Evolutionary conservation across 2,113 vertebrate genomes (phyloP), one percentile per base, ranked within the genome.

Genomic region (Brachionichthys hirsutus): DNA sequence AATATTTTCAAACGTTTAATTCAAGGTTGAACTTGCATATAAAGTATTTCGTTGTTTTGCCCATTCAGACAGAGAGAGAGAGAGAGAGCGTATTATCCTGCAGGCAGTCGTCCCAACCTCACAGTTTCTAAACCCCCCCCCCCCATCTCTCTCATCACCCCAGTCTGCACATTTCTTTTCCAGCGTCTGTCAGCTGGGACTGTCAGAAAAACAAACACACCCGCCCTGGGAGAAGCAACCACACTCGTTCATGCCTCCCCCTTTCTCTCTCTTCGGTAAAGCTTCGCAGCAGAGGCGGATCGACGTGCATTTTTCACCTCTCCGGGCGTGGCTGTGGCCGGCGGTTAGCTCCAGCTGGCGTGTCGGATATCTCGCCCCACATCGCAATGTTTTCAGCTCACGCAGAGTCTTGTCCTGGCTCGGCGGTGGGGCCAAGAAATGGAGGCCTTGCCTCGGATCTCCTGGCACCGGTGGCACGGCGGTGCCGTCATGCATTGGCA

Each of bases 151-250:
- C 44, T 69, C 62, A 60, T 70, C 72, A 38, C 54, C 59, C 20
- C 73, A 58, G 57, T 74, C 68, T 71, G 66, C 59, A 77, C 68
- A 75, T 77, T 68, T 69, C 67, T 64, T 74, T 58, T 72, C 57
- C 76, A 75, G 67, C 20, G 55, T 81, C 61, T 79, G 72, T 86
- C 80, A 77, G 76, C 72, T 57, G 65, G 30, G 54, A 55, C 58
- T 83, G 82, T 84, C 80, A 82, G 81, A 67, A 87, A 89, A 88
- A 84, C 81, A 87, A 86, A 87, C 70, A 79, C 60, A 54, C 77
- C 67, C 75, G 57, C 74, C 70, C 77, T 41, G 67, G 56, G 62
- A 73, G 75, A 70, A 81, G 66, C 67, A 85, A 88, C 82, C 81
- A 78, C 86, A 83, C 83, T 88, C 62, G 12, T 85, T 52, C 69